phyloP scores from a whole-genome alignment of 2,113 vertebrate species.

The Antechinus flavipes region DNA sequence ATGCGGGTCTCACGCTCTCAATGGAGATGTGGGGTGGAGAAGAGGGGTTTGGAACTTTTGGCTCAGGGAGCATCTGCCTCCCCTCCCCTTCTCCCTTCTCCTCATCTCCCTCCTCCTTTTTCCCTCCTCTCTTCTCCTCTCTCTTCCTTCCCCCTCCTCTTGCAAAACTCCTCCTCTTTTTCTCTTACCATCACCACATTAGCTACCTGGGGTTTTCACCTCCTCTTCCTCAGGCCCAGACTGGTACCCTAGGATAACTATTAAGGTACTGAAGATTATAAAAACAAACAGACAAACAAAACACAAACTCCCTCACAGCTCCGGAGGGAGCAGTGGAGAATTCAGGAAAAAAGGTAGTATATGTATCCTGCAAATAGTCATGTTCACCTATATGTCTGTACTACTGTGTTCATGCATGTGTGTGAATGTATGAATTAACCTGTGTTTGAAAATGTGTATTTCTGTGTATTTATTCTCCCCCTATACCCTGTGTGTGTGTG shows the following conservation, averaged over 20 bases:
- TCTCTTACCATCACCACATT: not conserved
- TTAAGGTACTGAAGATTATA: not conserved
- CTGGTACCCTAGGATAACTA: not conserved
- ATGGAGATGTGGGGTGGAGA: too few species aligned
- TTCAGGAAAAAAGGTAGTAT: not conserved
- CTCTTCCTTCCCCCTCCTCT: not conserved
- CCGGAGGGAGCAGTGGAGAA: not conserved
- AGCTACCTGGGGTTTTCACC: not conserved
- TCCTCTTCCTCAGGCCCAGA: not conserved
- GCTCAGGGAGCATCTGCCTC: not conserved
- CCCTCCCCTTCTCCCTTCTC: not conserved
- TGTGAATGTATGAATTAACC: not conserved
- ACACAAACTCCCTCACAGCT: not conserved
- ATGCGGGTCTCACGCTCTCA: not conserved
- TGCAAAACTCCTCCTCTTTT: slow-evolving; percentile 5
- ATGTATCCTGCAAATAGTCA: not conserved
- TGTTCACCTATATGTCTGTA: not conserved
- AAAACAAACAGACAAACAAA: not conserved
- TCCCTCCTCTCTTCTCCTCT: not conserved
- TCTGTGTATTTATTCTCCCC: not conserved
- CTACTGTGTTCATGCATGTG: not conserved
- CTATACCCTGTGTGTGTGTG: not conserved
- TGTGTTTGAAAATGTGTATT: not conserved
- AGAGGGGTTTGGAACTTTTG: not conserved
- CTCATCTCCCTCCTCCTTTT: not conserved